Percentiles rank a stretch among this genome's conserved stretches.
Conservation (phyloP, 2,113 vertebrate genomes). For the Centropus unirufus region DNA sequence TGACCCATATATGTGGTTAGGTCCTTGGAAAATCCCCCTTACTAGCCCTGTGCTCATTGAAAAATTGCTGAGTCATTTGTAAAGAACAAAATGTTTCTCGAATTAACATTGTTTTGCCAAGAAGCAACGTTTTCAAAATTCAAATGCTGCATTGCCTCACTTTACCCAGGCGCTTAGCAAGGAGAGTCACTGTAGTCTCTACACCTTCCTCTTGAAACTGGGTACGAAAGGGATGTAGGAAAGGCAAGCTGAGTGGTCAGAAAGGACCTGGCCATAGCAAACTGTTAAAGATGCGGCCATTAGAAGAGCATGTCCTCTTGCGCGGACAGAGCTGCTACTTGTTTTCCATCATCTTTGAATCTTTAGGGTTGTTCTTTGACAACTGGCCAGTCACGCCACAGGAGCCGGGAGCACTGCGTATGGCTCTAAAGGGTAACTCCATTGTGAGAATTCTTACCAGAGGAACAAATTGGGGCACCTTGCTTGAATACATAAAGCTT, state of each 20-base stretch:
- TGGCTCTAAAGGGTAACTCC: background rate
- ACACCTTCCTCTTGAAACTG: background rate
- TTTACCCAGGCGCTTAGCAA: background rate
- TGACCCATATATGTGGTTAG: background rate
- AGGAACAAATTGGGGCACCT: background rate
- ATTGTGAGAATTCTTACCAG: too few species aligned
- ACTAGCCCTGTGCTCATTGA: background rate
- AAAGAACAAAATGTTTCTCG: background rate
- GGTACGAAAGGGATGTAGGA: background rate
- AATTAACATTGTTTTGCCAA: background rate
- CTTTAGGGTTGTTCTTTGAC: background rate
- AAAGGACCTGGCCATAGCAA: background rate
- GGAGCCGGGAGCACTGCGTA: accelerated
- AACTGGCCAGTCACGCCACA: background rate
- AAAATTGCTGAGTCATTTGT: background rate
- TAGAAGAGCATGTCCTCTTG: background rate
- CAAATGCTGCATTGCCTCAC: background rate
- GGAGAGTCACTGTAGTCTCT: background rate
- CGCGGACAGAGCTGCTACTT: background rate
- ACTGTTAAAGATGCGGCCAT: accelerated
- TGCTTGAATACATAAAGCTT: background rate
- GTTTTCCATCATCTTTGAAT: background rate
- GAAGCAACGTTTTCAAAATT: background rate
- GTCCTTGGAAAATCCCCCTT: background rate
- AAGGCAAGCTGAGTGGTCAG: accelerated